Evolutionary conservation across 2,797 vertebrate species (phyloP), one percentile per base, ranked within the genome.

Genomic region (Mionectes olivaceus): DNA sequence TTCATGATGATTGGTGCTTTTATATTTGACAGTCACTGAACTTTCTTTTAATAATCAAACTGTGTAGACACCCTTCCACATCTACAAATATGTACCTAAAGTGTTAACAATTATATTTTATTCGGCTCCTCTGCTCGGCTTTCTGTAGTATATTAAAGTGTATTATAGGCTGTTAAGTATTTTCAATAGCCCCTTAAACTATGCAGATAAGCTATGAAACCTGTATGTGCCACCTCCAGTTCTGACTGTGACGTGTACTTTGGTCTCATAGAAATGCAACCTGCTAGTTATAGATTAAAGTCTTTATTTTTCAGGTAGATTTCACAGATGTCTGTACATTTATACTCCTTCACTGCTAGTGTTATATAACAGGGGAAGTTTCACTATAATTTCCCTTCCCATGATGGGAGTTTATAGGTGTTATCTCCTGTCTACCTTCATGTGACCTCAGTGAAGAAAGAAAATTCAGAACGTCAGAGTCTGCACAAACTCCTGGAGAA

Each of bases 211-310:
- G 7, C 13, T 11, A 21, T 37, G 41, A 88, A 87, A 53, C 2
- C 3, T 61, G 10, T 47, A 5, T 0, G 0, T 50, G 24, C 23
- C 22, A 57, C 19, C 49, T 83, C n/a, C 19, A 56, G 7, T 22
- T 73, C 70, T 70, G 64, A 43, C 9, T 71, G 30, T 60, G 68
- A 86, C 16, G 22, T 7, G 5, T 43, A 46, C 53, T 50, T 2
- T 52, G 30, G 19, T 74, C 33, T 89, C 41, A 67, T 9, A 71
- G 49, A 57, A 89, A 60, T 78, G 9, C 11, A 61, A 92, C 15
- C 10, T 80, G 28, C 21, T 67, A 56, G 13, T 71, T 91, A 39
- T 15, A 52, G 18, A 44, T 61, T 63, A 35, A 21, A 67, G 65
- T 71, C 30, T 67, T 59, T 57, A 28, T 83, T 86, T 61, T 33